These are phyloP conservation scores for Brachypalpus laphriformis DNA, from an alignment of 2,888 invertebrate genomes.

Conservation along the genomic window DNA sequence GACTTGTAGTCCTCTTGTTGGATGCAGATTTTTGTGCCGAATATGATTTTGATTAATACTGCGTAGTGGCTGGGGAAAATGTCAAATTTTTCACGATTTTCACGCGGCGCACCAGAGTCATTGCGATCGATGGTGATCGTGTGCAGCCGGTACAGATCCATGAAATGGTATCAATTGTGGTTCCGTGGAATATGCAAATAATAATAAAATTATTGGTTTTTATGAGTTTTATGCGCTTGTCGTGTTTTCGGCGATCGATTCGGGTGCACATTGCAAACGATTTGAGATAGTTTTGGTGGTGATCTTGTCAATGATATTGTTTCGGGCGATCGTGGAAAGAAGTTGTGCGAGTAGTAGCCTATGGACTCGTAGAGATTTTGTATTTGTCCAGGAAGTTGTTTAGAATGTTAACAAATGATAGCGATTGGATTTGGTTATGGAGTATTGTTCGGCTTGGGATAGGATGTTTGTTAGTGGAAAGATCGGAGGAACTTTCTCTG, in stretches of 20 bases:
- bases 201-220: conserved; percentile 60
- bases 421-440: conserved; percentile 37
- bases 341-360: background rate
- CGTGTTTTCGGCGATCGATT: conserved; percentile 39
- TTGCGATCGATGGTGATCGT: conserved; percentile 29
- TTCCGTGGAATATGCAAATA: conserved; percentile 66
- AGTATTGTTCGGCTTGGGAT: conserved; percentile 32
- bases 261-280: conserved; percentile 30
- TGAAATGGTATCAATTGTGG: conserved; percentile 64
- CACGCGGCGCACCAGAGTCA: conserved; percentile 28
- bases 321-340: conserved; percentile 9
- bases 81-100: conserved; percentile 66
- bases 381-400: conserved; percentile 54
- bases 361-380: background rate
- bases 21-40: conserved; percentile 7
- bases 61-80: conserved; percentile 56
- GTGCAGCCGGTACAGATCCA: conserved; percentile 12
- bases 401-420: conserved; percentile 53
- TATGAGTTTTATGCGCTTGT: conserved; percentile 60
- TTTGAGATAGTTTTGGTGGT: conserved; percentile 58
- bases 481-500: conserved; percentile 54
- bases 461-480: background rate
- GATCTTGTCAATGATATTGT: conserved; percentile 61
- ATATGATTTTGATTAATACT: conserved; percentile 70
- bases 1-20: conserved; percentile 59